Percentiles rank a stretch among this genome's conserved stretches.
Conservation (phyloP, 2,888 invertebrate genomes). For the Rhingia rostrata region DNA sequence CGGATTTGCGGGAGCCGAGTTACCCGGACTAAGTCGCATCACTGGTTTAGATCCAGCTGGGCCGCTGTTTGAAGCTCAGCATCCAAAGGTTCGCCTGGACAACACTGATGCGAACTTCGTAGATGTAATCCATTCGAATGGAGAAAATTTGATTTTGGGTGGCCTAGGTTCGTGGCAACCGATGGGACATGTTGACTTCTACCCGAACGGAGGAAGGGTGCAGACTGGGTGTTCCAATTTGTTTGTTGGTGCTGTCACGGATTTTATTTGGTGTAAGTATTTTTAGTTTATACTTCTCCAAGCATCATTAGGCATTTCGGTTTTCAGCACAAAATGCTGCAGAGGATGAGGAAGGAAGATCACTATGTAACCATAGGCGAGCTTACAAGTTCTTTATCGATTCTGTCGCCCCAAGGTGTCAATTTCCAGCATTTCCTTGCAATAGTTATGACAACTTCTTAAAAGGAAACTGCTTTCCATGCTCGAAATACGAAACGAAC, state of each 20-base stretch:
- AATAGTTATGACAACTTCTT: conserved; percentile 92
- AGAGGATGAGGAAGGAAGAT: conserved; percentile 93
- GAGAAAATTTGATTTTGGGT: conserved; percentile 94
- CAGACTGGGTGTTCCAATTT: conserved; percentile 96
- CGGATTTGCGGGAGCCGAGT: conserved; percentile 93
- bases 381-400: conserved; percentile 98
- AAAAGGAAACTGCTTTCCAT: conserved; percentile 90
- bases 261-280: conserved; percentile 92
- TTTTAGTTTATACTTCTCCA: conserved; percentile 36
- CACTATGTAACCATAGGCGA: conserved; percentile 95
- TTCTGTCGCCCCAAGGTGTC: conserved; percentile 94
- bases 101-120: conserved; percentile 93
- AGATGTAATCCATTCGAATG: conserved; percentile 96
- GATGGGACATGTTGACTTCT: conserved; percentile 95
- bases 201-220: conserved; percentile 95
- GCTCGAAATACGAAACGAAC: conserved; percentile 82
- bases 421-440: conserved; percentile 96
- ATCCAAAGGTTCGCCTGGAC: conserved; percentile 92
- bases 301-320: background rate
- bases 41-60: conserved; percentile 96
- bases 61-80: conserved; percentile 95
- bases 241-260: conserved; percentile 95
- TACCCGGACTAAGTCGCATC: conserved; percentile 90
- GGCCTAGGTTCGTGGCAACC: conserved; percentile 94
- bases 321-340: conserved; percentile 85